Evolutionary conservation across 1,140 invertebrate genomes (phyloP).

Genomic region (Meloidogyne floridensis): DNA sequence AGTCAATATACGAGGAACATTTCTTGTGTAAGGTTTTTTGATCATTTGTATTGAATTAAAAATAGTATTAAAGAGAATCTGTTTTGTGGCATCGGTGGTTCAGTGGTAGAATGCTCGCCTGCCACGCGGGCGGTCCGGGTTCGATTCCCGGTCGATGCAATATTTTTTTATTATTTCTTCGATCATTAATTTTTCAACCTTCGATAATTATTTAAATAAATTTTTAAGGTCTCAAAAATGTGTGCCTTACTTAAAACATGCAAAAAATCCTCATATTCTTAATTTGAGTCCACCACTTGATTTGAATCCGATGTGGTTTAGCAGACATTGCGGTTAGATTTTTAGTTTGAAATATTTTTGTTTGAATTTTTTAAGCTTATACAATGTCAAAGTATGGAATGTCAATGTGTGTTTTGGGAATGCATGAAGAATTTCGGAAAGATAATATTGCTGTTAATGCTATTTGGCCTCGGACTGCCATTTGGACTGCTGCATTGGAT

Average conservation of each 20-base stretch:
- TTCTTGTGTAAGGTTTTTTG: conserved; percentile 75
- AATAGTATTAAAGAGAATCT: not conserved
- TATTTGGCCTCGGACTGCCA: conserved; percentile 81
- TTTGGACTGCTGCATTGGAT: conserved; percentile 91
- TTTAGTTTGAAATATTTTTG: not conserved
- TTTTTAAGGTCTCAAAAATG: conserved; percentile 81
- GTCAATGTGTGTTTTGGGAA: conserved; percentile 94
- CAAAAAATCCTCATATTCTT: conserved; percentile 89
- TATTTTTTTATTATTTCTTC: not conserved
- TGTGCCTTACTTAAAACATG: conserved; percentile 84
- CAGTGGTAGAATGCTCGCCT: conserved; percentile 91
- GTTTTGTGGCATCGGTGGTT: conserved; percentile 72
- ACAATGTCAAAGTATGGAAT: conserved; percentile 97
- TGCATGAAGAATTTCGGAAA: conserved; percentile 85
- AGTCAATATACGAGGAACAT: conserved; percentile 88
- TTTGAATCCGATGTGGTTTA: conserved; percentile 87
- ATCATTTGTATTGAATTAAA: not conserved
- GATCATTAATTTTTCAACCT: not conserved
- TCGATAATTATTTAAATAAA: no score
- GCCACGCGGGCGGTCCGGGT: conserved; percentile 73
- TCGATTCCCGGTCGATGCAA: conserved; percentile 45
- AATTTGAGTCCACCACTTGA: conserved; percentile 92
- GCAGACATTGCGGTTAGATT: conserved; percentile 74
- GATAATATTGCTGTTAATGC: conserved; percentile 90
- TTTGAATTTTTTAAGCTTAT: conserved; percentile 73